Base-by-base conservation (phyloP, 1,140 invertebrate species). In the Trichonephila inaurata region DNA sequence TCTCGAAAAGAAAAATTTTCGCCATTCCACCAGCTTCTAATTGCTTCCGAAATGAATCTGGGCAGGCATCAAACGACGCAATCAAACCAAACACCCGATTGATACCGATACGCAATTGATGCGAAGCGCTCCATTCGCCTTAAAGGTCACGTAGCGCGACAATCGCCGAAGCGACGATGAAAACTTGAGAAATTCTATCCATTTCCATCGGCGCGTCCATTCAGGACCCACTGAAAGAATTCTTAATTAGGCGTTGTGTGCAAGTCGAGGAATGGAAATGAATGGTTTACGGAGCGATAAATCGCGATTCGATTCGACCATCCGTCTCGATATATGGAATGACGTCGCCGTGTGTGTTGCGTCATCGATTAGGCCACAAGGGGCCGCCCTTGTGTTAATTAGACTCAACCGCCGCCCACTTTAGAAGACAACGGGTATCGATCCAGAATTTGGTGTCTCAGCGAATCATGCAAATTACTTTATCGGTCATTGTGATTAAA, bases 401-500 rank as follows among this genome's bases (percentile, higher is more conserved):
- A 92, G 90, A 85, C 60, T 81, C 89, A 58, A 89, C 87, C 87
- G 64, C 64, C 89, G 82, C 90, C 90, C 90, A 92, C 90, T 92
- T 92, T 85, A 44, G 81, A 92, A 92, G 90, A 92, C 81, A 92
- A 92, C 90, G 90, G 90, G n/a, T 85, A 92, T 92, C 77, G 90
- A 92, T 92, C 90, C 51, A 44, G 58, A 91, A 91, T 91, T 91
- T 51, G 90, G 90, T 85, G 90, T 92, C 90, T 92, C 82, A 60
- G 90, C 77, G 90, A 92, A 92, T 92, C 81, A 92, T 92, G 90
- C 90, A 92, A 92, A 92, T 92, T 92, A 92, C 90, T 92, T 92
- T 92, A 92, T 92, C 90, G 90, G 90, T 60, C 90, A 92, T 85
- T 85, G 90, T 92, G 90, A 92, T 92, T 92, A 92, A 91, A 85